These are phyloP conservation scores for Dinoponera quadriceps DNA, from an alignment of 1,140 invertebrate genomes.

Conservation along the genomic window DNA sequence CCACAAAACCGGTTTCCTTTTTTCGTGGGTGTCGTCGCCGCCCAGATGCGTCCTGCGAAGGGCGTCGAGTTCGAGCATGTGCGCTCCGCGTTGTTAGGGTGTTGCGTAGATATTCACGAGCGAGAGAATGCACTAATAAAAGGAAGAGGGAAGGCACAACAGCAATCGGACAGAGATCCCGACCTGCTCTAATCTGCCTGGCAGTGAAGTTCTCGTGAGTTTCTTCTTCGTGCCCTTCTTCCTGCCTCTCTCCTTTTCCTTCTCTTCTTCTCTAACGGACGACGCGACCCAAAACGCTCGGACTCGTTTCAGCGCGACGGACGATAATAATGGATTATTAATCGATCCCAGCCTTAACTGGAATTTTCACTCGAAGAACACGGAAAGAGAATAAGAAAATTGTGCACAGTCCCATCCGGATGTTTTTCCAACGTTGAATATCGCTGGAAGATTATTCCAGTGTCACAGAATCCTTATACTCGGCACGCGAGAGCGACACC, in stretches of 20 bases:
- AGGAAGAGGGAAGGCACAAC: constrained; percentile 1
- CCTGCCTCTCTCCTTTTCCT: background rate
- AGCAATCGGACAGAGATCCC: constrained; percentile 49
- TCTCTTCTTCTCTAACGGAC: constrained; percentile 6
- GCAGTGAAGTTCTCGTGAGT: constrained; percentile 50
- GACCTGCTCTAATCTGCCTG: constrained; percentile 75
- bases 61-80: constrained; percentile 27
- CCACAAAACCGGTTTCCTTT: constrained; percentile 57
- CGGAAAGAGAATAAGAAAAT: background rate
- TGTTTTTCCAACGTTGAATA: too few relatives aligned
- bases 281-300: constrained; percentile 51
- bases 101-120: constrained; percentile 64
- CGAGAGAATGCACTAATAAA: constrained; percentile 57
- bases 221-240: constrained; percentile 23
- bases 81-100: constrained; percentile 63
- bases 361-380: background rate
- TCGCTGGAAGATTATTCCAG: background rate
- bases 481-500: constrained; percentile 73
- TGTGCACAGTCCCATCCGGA: too few relatives aligned
- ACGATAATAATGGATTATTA: constrained; percentile 63
- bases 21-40: constrained; percentile 60
- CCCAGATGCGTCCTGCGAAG: constrained; percentile 52
- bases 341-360: constrained; percentile 24
- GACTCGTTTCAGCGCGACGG: constrained; percentile 48
- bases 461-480: background rate